phyloP scores from a whole-genome alignment of 2,888 invertebrate species.

The Eilema depressum region DNA sequence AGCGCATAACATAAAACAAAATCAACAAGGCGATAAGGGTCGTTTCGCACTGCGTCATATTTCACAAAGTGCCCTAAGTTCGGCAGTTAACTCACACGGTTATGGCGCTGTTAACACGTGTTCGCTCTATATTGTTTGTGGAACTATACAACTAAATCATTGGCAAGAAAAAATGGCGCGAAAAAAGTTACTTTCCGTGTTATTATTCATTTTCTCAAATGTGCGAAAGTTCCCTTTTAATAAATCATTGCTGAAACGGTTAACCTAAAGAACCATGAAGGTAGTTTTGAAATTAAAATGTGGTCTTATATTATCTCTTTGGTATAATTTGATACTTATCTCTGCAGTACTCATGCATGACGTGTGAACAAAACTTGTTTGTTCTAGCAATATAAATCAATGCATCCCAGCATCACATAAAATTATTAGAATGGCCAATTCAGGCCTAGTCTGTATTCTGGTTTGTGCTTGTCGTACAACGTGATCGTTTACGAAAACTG shows the following conservation, averaged over 20 bases:
- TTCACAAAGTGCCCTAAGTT: slow-evolving; percentile 85
- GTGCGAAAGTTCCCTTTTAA: slow-evolving; percentile 11
- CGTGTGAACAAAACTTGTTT: neutral
- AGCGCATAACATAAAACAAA: slow-evolving; percentile 61
- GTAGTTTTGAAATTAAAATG: neutral
- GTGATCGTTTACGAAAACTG: too few species aligned
- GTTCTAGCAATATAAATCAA: too few species aligned
- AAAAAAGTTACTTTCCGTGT: slow-evolving; percentile 46
- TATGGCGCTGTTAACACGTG: slow-evolving; percentile 86
- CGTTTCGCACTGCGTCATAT: slow-evolving; percentile 81
- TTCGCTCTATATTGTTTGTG: slow-evolving; percentile 79
- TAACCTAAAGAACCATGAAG: neutral
- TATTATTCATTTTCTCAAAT: slow-evolving; percentile 26
- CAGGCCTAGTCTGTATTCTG: too few species aligned
- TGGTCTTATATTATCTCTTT: neutral
- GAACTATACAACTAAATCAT: slow-evolving; percentile 70
- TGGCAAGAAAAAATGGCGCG: slow-evolving; percentile 60
- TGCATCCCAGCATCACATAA: too few species aligned
- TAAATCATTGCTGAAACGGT: neutral
- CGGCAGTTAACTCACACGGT: slow-evolving; percentile 82
- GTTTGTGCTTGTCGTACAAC: too few species aligned
- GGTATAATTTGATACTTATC: neutral
- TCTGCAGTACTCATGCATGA: neutral
- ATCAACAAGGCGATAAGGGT: slow-evolving; percentile 74
- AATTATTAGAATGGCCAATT: too few species aligned